phyloP scores from a whole-genome alignment of 2,888 invertebrate genomes.

The Syrista parreyssii region DNA sequence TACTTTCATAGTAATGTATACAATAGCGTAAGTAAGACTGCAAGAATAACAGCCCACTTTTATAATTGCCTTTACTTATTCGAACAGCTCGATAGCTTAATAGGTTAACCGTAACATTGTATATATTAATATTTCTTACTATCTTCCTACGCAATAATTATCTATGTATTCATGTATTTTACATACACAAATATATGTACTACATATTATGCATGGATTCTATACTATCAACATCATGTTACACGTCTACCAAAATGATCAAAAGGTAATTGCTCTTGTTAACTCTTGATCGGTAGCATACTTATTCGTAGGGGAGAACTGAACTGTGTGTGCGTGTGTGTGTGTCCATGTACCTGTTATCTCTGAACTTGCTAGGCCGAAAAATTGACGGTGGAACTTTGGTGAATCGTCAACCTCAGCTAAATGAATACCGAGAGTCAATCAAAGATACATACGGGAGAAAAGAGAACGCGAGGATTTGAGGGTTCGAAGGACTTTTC shows the following conservation, averaged over 20 bases:
- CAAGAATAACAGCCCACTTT: slow-evolving; percentile 26
- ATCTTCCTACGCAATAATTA: slow-evolving; percentile 30
- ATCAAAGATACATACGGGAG: neutral
- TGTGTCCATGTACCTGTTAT: neutral
- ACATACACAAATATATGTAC: slow-evolving; percentile 41
- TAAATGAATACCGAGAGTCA: neutral
- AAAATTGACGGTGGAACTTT: neutral
- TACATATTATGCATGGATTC: slow-evolving; percentile 36
- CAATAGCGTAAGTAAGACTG: slow-evolving; percentile 45
- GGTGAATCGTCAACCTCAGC: neutral
- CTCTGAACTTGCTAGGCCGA: neutral
- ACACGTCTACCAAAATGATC: slow-evolving; percentile 34
- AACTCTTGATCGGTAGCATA: slow-evolving; percentile 27
- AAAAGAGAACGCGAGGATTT: too few relatives aligned
- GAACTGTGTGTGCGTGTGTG: neutral
- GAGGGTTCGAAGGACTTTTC: neutral
- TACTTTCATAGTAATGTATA: slow-evolving; percentile 36
- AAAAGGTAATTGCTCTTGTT: slow-evolving; percentile 29
- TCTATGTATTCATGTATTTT: slow-evolving; percentile 32
- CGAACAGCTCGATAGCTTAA: slow-evolving; percentile 15
- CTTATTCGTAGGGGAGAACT: neutral
- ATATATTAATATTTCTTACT: slow-evolving; percentile 31
- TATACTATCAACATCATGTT: slow-evolving; percentile 31
- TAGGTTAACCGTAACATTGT: slow-evolving; percentile 31
- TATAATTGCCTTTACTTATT: slow-evolving; percentile 35